Evolutionary conservation across 2,888 invertebrate genomes (phyloP).

Genomic region (Polymixis lichenea): DNA sequence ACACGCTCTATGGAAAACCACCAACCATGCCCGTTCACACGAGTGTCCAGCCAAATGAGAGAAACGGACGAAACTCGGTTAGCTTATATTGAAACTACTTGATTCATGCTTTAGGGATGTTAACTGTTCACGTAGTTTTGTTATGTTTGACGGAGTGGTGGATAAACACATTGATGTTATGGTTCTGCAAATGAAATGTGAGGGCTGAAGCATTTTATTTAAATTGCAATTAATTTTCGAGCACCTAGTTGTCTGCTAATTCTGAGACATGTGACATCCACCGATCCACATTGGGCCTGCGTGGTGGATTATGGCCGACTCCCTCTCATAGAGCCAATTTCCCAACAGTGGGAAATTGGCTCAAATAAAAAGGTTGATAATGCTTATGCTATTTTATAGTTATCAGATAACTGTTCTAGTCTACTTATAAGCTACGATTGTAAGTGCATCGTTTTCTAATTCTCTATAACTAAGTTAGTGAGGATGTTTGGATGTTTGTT

Average conservation of each 20-base stretch:
- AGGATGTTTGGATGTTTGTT: too few species aligned
- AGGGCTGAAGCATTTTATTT: background rate
- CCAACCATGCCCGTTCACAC: slow-evolving; percentile 79
- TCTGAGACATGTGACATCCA: too few species aligned
- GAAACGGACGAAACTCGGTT: slow-evolving; percentile 55
- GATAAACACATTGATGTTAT: background rate
- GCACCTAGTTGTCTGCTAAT: background rate
- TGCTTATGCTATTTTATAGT: too few species aligned
- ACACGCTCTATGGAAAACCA: slow-evolving; percentile 79
- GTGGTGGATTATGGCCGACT: too few species aligned
- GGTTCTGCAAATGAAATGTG: background rate
- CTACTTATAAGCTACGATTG: too few species aligned
- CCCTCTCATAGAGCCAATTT: too few species aligned
- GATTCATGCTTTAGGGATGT: slow-evolving; percentile 40
- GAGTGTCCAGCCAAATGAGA: slow-evolving; percentile 60
- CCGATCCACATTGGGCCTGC: too few species aligned
- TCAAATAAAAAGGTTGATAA: too few species aligned
- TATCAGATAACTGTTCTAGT: too few species aligned
- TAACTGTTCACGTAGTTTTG: background rate
- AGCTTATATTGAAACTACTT: slow-evolving; percentile 53
- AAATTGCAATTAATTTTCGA: background rate
- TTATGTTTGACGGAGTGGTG: background rate
- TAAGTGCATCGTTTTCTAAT: too few species aligned
- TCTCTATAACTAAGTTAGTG: too few species aligned
- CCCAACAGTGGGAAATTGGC: too few species aligned